phyloP scores from a whole-genome alignment of 2,888 invertebrate species.

The Atethmia centrago region DNA sequence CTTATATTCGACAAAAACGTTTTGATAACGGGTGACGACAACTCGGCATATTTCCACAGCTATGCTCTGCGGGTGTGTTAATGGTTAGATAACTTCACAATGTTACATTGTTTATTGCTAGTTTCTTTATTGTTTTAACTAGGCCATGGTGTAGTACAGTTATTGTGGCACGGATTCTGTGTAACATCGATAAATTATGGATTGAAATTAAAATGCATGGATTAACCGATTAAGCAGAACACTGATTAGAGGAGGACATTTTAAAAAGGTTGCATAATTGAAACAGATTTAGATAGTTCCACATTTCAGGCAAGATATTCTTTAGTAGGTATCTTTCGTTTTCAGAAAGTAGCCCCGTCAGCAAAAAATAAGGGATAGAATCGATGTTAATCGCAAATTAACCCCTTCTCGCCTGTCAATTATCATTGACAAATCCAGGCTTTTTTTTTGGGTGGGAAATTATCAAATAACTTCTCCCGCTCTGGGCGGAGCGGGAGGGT shows the following conservation, averaged over 20 bases:
- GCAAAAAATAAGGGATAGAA: too few species aligned
- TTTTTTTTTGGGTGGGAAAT: too few species aligned
- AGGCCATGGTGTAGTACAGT: conserved; percentile 31
- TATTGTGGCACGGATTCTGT: conserved; percentile 7
- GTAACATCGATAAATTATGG: conserved; percentile 1
- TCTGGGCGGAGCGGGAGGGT: too few species aligned
- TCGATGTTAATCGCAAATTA: too few species aligned
- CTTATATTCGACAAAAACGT: conserved; percentile 32
- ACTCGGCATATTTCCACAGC: conserved; percentile 14
- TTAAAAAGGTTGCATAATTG: not conserved
- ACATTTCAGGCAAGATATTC: too few species aligned
- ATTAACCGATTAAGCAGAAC: not conserved
- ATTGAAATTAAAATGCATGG: conserved; percentile 5
- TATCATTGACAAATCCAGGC: too few species aligned
- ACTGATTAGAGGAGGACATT: not conserved
- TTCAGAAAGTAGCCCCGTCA: too few species aligned
- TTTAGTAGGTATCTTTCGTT: too few species aligned
- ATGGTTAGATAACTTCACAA: conserved; percentile 31
- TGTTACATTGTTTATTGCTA: conserved; percentile 15
- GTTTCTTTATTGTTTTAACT: conserved; percentile 25
- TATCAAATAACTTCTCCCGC: too few species aligned
- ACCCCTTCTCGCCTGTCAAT: too few species aligned
- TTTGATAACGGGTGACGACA: conserved; percentile 42
- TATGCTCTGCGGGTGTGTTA: conserved; percentile 24
- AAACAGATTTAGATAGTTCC: not conserved